phyloP scores from a whole-genome alignment of 2,888 invertebrate genomes.

The Omphaloscelis lunosa region DNA sequence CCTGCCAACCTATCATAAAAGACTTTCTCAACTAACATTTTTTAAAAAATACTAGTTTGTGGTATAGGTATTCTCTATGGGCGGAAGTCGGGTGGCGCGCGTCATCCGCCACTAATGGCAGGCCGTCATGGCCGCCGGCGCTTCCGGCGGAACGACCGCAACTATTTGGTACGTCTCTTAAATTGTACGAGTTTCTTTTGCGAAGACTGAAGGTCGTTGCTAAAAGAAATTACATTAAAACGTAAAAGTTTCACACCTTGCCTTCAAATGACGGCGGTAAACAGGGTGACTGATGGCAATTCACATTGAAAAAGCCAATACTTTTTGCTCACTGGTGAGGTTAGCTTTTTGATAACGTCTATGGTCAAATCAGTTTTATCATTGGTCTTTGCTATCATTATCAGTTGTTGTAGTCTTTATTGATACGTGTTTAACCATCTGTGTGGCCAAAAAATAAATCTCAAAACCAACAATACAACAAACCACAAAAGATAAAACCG shows the following conservation, averaged over 20 bases:
- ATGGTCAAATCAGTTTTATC: background rate
- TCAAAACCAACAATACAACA: background rate
- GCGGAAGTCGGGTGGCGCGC: conserved; percentile 70
- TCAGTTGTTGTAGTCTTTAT: background rate
- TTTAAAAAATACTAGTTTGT: conserved; percentile 61
- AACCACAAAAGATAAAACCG: conserved; percentile 18
- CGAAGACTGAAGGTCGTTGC: conserved; percentile 14
- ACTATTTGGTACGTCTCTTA: conserved; percentile 75
- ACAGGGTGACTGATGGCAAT: background rate
- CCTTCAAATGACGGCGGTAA: background rate
- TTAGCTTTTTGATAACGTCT: background rate
- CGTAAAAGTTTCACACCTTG: background rate
- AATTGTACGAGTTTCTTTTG: conserved; percentile 57
- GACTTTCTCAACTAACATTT: conserved; percentile 35
- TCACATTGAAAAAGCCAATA: background rate
- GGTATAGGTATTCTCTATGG: conserved; percentile 64
- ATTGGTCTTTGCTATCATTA: background rate
- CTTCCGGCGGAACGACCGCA: conserved; percentile 71
- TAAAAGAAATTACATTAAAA: conserved; percentile 5
- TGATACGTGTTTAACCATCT: background rate
- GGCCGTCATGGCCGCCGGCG: conserved; percentile 72
- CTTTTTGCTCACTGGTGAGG: background rate
- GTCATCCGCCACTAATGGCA: conserved; percentile 75
- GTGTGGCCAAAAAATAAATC: background rate
- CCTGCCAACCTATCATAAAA: background rate